Evolutionary conservation across 2,888 invertebrate genomes (phyloP), one percentile per base, ranked within the genome.

Genomic region (Xiphydria camelus): DNA sequence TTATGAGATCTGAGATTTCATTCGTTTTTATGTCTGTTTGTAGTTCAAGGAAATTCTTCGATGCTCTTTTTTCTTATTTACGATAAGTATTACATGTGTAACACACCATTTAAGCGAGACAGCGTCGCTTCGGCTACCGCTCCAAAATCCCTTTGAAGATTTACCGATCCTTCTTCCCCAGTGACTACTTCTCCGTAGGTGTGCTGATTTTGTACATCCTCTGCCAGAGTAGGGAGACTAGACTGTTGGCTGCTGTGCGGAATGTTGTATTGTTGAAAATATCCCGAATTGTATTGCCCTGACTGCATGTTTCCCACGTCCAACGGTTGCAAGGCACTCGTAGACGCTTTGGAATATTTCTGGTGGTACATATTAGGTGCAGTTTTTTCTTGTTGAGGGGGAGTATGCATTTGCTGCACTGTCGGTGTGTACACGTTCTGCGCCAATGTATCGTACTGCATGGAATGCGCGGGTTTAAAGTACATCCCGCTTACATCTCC

Each of bases 161-260:
- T 19, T 14, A 14, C 15, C 14, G 29, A 14, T 29, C 12, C 29
- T 15, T 29, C 14, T 15, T 29, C 29, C 29, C 12, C 15, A 3
- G 12, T 9, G 12, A 29, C n/a, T n/a, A n/a, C n/a, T n/a, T n/a
- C n/a, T n/a, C n/a, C n/a, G n/a, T n/a, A n/a, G n/a, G n/a, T n/a
- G n/a, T 23, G 34, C 5, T 46, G 36, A 29, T 39, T 47, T 9
- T 45, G 35, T 35, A 44, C 15, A 23, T 47, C 39, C 0, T 31
- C 36, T 12, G 36, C 14, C 29, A 29, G 15, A 3, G 15, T 43
- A 31, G 15, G 36, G 47, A 51, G 7, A 31, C 41, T 22, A 44
- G 52, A 3, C 6, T 41, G 35, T 19, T 47, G 45, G 29, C 43
- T 47, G 25, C 47, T 43, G 19, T 19, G 9, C 4, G 19, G 7